A percentile compares a stretch with the other conserved stretches of the same genome.
phyloP scores from a whole-genome alignment of 2,797 vertebrate species.

The Eulemur coronatus region DNA sequence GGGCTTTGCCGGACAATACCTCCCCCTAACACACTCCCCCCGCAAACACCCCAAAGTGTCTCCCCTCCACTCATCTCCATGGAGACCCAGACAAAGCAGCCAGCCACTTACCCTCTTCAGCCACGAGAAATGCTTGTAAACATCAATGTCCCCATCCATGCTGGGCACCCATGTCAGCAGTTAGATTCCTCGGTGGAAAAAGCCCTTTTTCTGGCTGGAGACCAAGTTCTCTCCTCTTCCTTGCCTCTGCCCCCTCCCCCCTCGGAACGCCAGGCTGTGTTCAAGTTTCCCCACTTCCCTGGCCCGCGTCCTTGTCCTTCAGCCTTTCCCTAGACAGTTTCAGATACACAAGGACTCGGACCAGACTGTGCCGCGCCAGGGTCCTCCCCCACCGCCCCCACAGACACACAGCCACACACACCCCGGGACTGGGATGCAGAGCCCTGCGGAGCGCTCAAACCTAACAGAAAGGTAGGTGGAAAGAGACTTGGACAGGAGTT shows the following conservation, averaged over 20 bases:
- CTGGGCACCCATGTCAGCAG: slow-evolving; percentile 93
- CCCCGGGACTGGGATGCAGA: slow-evolving; percentile 85
- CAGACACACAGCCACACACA: slow-evolving; percentile 55
- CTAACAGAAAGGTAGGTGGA: background rate
- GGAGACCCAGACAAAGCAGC: slow-evolving; percentile 72
- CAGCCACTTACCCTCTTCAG: slow-evolving; percentile 94
- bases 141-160: slow-evolving; percentile 98
- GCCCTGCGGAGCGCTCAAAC: background rate
- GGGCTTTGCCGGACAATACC: slow-evolving; percentile 47
- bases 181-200: slow-evolving; percentile 83
- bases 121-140: slow-evolving; percentile 98
- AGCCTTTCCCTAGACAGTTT: slow-evolving; percentile 80
- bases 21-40: background rate
- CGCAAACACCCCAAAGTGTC: background rate
- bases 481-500: slow-evolving; percentile 3
- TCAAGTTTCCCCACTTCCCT: slow-evolving; percentile 80
- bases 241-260: slow-evolving; percentile 71
- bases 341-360: slow-evolving; percentile 76
- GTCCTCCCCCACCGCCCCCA: slow-evolving; percentile 79
- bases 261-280: slow-evolving; percentile 72
- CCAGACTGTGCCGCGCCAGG: slow-evolving; percentile 56
- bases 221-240: slow-evolving; percentile 74
- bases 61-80: slow-evolving; percentile 53
- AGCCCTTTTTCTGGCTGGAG: slow-evolving; percentile 76
- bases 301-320: slow-evolving; percentile 73